These are phyloP conservation scores for Lordiphosa clarofinis DNA, from an alignment of 1,140 invertebrate species.

Conservation along the genomic window DNA sequence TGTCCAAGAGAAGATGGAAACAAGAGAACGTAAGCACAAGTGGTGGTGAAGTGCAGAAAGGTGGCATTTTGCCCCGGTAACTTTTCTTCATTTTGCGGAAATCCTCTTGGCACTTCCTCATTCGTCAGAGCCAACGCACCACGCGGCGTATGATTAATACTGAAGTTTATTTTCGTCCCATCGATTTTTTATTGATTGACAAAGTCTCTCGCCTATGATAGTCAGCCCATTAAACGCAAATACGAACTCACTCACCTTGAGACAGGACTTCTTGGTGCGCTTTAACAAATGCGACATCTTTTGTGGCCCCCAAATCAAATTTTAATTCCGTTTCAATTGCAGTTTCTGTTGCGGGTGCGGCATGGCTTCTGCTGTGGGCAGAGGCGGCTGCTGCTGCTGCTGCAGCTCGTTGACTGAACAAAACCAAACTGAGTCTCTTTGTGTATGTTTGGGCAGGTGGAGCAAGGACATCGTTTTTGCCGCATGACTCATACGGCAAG, in stretches of 20 bases:
- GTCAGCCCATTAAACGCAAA: too few species aligned
- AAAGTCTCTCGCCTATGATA: neutral
- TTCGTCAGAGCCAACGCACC: neutral
- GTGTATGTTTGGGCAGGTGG: constrained; percentile 33
- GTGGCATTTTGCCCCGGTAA: too few species aligned
- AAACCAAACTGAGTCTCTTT: constrained; percentile 59
- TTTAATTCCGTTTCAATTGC: constrained; percentile 14
- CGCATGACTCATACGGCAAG: constrained; percentile 60
- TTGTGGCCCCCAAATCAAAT: neutral
- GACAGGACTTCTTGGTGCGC: constrained; percentile 76
- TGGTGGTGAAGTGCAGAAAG: too few species aligned
- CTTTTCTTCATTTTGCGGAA: too few species aligned
- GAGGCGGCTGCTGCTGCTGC: constrained; percentile 11
- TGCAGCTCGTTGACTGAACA: constrained; percentile 62
- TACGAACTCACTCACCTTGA: constrained; percentile 59
- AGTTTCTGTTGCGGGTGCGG: constrained; percentile 21
- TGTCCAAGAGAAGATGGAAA: too few species aligned
- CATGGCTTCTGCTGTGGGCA: constrained; percentile 31
- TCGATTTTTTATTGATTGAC: constrained; percentile 66
- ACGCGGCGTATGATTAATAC: constrained; percentile 30
- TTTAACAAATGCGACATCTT: constrained; percentile 72
- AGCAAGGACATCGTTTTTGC: constrained; percentile 39
- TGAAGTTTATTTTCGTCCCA: constrained; percentile 26
- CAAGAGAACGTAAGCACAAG: too few species aligned
- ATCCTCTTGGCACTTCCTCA: too few species aligned